Base-by-base conservation (phyloP, 2,113 vertebrate species). In the Geothlypis trichas region DNA sequence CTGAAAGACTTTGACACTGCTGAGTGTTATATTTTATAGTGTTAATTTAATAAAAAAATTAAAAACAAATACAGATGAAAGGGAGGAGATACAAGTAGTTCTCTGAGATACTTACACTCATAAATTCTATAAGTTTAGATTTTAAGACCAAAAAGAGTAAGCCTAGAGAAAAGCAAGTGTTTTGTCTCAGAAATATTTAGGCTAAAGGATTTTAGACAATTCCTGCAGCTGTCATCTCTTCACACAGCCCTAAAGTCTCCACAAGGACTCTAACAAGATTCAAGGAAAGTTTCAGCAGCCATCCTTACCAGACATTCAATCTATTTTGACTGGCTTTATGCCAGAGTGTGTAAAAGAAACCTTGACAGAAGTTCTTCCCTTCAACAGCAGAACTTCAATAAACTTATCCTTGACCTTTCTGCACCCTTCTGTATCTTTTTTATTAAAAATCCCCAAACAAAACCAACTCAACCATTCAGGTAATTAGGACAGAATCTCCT, bases 301-400 rank as follows among this genome's bases (percentile, higher is more conserved):
- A n/a, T 41, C 37, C 83, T 30, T 27, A 88, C 55, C 79, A 84
- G 94, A 75, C 67, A 81, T 42, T 46, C 62, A 4, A 77, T 89
- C 69, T 52, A 83, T 57, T 87, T 77, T 69, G 87, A n/a, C 80
- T 89, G 92, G 93, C 90, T 92, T 81, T 81, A 42, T 33, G 89
- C 87, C 87, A 83, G 11, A 83, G 11, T 9, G 35, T 44, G 65
- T 63, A 90, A 87, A 73, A 87, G 52, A 91, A 88, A 63, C 35
- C 77, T 65, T 33, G 31, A 86, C 61, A 63, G 15, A 68, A 95
- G 51, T 62, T 62, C 58, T 71, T 55, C 51, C 47, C 51, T 47
- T 42, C 49, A 86, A 24, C 62, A 93, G n/a, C 75, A 79, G 35
- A n/a, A 86, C 49, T 87, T 65, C 67, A 81, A 86, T 44, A 90